Conservation (phyloP, 2,113 vertebrate genomes). For the Pedionomus torquatus region DNA sequence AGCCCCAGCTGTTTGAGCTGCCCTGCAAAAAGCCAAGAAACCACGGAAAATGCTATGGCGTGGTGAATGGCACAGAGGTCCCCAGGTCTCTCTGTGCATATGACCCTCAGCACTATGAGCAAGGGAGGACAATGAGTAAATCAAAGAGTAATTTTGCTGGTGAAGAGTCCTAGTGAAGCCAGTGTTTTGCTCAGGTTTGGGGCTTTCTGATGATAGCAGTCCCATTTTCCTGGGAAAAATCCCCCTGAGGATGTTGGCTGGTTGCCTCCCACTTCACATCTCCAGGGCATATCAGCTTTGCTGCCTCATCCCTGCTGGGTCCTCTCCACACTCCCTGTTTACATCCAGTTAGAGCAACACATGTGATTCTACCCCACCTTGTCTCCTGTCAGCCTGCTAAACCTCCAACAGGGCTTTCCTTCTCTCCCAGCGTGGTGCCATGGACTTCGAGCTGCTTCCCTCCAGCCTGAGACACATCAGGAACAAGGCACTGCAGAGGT, state of each 20-base stretch:
- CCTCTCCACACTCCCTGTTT: neutral
- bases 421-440: neutral
- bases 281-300: neutral
- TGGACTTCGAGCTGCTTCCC: rapidly evolving
- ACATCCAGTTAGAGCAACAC: neutral
- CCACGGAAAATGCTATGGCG: neutral
- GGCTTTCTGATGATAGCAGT: neutral
- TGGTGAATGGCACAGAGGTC: rapidly evolving
- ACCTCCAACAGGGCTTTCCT: neutral
- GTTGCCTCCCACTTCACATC: neutral
- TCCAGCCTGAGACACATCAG: neutral
- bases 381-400: neutral
- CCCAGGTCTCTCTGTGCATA: rapidly evolving
- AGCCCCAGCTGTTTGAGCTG: neutral
- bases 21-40: neutral
- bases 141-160: neutral
- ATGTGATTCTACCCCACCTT: rapidly evolving
- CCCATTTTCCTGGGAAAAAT: neutral
- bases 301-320: neutral
- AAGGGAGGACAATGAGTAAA: rapidly evolving
- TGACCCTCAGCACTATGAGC: neutral
- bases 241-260: rapidly evolving
- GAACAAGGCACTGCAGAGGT: neutral
- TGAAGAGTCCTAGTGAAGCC: neutral
- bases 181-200: neutral